Evolutionary conservation across 2,113 vertebrate species (phyloP).

Genomic region (Cyprinus carpio): DNA sequence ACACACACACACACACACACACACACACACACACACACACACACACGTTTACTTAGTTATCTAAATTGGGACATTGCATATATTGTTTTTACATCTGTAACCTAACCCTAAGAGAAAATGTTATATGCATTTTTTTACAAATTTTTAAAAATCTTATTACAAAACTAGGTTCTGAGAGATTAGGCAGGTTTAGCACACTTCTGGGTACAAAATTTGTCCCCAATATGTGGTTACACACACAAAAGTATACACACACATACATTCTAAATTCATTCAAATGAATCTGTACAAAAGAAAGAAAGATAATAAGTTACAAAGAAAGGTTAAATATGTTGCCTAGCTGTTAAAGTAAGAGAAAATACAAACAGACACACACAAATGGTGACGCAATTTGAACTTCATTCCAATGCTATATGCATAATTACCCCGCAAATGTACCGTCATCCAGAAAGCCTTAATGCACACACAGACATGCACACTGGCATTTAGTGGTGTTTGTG

Average conservation of each 20-base stretch:
- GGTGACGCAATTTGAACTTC: constrained; percentile 41
- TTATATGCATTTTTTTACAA: background rate
- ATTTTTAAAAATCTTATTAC: background rate
- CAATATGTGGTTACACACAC: background rate
- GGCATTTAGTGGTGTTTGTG: constrained; percentile 49
- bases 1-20: too few relatives aligned
- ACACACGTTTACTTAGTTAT: too few relatives aligned
- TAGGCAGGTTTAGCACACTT: background rate
- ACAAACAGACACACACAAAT: constrained; percentile 29
- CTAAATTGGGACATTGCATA: too few relatives aligned
- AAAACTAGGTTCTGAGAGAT: background rate
- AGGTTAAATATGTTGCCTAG: constrained; percentile 1
- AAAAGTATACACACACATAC: too few relatives aligned
- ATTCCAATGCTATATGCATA: constrained; percentile 48
- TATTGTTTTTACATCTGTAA: too few relatives aligned
- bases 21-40: too few relatives aligned
- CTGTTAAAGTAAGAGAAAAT: constrained; percentile 1
- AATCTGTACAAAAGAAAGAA: background rate
- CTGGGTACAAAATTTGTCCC: background rate
- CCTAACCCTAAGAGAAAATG: background rate
- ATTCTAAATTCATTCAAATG: background rate
- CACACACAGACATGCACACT: constrained; percentile 37
- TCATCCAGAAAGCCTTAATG: constrained; percentile 30
- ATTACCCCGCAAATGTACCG: constrained; percentile 49
- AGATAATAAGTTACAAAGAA: constrained; percentile 51